phyloP scores from a whole-genome alignment of 2,888 invertebrate genomes.

The Ichneumoninae sp. region DNA sequence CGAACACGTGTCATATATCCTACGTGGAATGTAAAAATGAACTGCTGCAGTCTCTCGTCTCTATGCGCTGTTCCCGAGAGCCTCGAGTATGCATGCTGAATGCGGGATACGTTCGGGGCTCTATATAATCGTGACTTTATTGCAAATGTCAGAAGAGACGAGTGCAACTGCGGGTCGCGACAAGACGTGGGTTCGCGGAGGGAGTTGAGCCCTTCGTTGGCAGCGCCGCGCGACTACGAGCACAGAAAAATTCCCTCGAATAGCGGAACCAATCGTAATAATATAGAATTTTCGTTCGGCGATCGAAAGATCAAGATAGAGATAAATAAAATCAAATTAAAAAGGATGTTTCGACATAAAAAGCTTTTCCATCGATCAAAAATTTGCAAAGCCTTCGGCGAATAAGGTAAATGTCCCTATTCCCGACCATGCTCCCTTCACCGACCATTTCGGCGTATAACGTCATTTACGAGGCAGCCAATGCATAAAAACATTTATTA shows the following conservation, averaged over 20 bases:
- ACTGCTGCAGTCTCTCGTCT: slow-evolving; percentile 49
- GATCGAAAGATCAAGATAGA: background rate
- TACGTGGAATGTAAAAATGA: slow-evolving; percentile 62
- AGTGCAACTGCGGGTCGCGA: slow-evolving; percentile 37
- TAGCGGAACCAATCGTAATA: no score
- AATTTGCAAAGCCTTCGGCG: no score
- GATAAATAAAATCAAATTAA: background rate
- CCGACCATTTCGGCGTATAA: no score
- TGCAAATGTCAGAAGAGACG: slow-evolving; percentile 62
- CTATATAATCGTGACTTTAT: slow-evolving; percentile 63
- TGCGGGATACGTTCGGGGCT: slow-evolving; percentile 58
- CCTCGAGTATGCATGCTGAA: slow-evolving; percentile 60
- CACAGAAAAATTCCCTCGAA: no score
- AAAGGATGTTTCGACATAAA: background rate
- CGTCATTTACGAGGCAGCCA: no score
- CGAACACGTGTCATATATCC: slow-evolving; percentile 58
- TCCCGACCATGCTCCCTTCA: no score
- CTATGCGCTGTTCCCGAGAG: slow-evolving; percentile 30
- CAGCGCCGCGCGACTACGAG: slow-evolving; percentile 11
- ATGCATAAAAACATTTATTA: no score
- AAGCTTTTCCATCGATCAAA: background rate
- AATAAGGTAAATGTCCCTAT: no score
- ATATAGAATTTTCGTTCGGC: no score
- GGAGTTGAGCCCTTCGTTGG: background rate
- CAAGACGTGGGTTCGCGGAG: slow-evolving; percentile 11